Percentiles rank a stretch among this genome's conserved stretches.
phyloP scores from a whole-genome alignment of 2,113 vertebrate species.

The pig (Sus scrofa) region T2T-Sscrofa CM000824.6:67054001-67054500 shows the following conservation, averaged over 20 bases:
- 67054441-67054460: background rate
- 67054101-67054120: too few species aligned
- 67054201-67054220: conserved; percentile 19
- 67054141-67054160: background rate
- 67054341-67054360: background rate
- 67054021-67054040: too few species aligned
- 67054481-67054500: background rate
- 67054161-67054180: background rate
- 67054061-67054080: too few species aligned
- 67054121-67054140: too few species aligned
- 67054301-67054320: background rate
- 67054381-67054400: background rate
- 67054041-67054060: too few species aligned
- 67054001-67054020: too few species aligned
- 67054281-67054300: background rate
- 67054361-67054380: background rate
- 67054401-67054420: background rate
- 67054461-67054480: background rate
- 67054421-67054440: background rate
- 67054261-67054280: background rate
- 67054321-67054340: background rate
- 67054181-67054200: conserved; percentile 38
- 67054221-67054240: background rate
- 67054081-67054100: too few species aligned
- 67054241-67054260: conserved; percentile 22